Conservation (phyloP, 2,888 invertebrate species). For the Oasisia sp. region DNA sequence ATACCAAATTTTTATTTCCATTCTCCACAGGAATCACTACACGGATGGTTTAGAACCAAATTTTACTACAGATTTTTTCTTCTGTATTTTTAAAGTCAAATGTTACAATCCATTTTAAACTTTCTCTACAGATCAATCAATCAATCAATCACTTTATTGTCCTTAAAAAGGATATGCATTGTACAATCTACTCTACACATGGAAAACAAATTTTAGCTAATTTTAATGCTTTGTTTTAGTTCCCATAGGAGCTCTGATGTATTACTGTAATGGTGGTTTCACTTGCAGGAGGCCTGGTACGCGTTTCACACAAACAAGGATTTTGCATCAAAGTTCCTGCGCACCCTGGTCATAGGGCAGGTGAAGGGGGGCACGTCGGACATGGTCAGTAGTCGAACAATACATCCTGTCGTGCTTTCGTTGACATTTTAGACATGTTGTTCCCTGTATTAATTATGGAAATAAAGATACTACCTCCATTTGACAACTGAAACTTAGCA, state of each 20-base stretch:
- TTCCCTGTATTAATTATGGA: neutral
- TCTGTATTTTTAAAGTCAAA: no score
- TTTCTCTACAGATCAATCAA: neutral
- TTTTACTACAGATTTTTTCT: no score
- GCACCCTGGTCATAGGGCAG: slow-evolving; percentile 51
- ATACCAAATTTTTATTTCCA: no score
- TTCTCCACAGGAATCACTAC: no score
- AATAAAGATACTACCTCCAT: neutral
- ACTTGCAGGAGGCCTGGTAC: slow-evolving; percentile 56
- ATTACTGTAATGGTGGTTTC: neutral
- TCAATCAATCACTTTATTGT: no score
- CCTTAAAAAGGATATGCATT: no score
- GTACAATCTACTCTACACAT: no score
- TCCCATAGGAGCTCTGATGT: neutral
- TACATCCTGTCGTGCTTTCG: neutral
- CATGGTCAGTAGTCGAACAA: neutral
- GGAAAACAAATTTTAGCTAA: neutral
- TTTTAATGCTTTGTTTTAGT: neutral
- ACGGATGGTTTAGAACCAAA: no score
- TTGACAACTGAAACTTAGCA: neutral
- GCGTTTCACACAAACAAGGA: slow-evolving; percentile 58
- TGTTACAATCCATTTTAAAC: no score
- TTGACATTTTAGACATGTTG: neutral
- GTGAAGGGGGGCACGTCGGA: slow-evolving; percentile 28
- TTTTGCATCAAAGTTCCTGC: slow-evolving; percentile 54